Evolutionary conservation across 2,797 vertebrate genomes (phyloP), one percentile per base, ranked within the genome.

Genomic region (Anguilla anguilla): DNA sequence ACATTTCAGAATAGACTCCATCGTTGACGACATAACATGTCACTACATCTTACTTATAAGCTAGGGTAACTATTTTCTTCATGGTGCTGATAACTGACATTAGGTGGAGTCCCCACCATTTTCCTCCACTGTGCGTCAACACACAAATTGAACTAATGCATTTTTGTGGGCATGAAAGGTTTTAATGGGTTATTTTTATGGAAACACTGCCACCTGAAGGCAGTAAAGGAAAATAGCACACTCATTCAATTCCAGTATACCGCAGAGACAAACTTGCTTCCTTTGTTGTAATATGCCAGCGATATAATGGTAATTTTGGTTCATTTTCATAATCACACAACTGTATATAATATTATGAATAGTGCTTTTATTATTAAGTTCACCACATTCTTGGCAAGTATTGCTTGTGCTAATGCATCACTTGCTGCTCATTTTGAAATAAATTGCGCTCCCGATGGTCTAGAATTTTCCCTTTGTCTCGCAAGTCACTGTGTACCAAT

Each of bases 151-250:
- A 19, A 46, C 39, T 51, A 46, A 39, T 9, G 43, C 9, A 7
- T 57, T 67, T 31, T 39, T 35, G n/a, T 15, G 13, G 25, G 55
- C 28, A 19, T 13, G 10, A 77, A 17, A 46, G 72, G 28, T n/a
- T 86, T 55, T 49, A 49, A 53, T 31, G 59, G 4, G n/a, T 84
- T 81, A 93, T 94, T 89, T 90, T 77, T 92, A 93, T 92, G 89
- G 92, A 92, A 93, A 94, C 90, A 89, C 91, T 94, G 94, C 95
- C 95, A 93, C 94, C 95, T 95, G 89, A 89, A 94, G 96, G 93
- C 87, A 22, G 31, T 28, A 85, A 88, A 22, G 43, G 31, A 59
- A 39, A 79, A 91, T 55, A 89, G 89, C 90, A 88, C 59, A 15
- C 7, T 49, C 19, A 61, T 72, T 72, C 51, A 67, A 28, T 83